phyloP scores from a whole-genome alignment of 2,797 vertebrate species.

The Pseudomugil gertrudae region DNA sequence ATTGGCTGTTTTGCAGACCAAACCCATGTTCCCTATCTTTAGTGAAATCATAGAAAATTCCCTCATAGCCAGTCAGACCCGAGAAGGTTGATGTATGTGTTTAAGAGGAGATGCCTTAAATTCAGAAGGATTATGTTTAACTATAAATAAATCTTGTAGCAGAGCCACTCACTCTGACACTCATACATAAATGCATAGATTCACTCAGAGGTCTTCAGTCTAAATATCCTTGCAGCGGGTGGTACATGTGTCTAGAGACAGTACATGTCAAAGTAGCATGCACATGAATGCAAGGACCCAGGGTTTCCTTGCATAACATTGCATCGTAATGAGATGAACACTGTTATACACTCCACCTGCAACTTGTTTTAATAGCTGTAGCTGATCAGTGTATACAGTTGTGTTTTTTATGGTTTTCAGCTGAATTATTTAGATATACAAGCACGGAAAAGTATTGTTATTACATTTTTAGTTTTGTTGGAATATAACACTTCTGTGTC shows the following conservation, averaged over 20 bases:
- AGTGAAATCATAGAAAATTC: background rate
- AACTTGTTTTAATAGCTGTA: background rate
- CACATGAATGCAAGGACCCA: background rate
- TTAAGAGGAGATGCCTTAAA: slow-evolving; percentile 41
- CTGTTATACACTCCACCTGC: background rate
- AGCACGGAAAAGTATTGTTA: slow-evolving; percentile 9
- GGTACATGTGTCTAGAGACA: background rate
- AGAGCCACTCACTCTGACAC: slow-evolving; percentile 23
- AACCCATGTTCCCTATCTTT: background rate
- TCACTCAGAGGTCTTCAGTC: slow-evolving; percentile 1
- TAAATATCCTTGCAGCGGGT: background rate
- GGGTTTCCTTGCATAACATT: background rate
- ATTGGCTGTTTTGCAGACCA: no score
- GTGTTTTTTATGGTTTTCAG: background rate
- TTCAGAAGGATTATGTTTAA: slow-evolving; percentile 54
- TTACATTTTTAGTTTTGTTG: slow-evolving; percentile 19
- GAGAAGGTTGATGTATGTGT: slow-evolving; percentile 16
- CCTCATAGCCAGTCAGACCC: slow-evolving; percentile 18
- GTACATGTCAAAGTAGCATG: background rate
- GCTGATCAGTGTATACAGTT: background rate
- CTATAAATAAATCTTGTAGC: slow-evolving; percentile 58
- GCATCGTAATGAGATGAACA: background rate
- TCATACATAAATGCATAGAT: slow-evolving; percentile 19
- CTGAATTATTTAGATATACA: background rate
- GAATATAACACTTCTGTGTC: background rate